These are phyloP conservation scores for Stenoptilia bipunctidactyla DNA, from an alignment of 2,888 invertebrate genomes.

Conservation along the genomic window DNA sequence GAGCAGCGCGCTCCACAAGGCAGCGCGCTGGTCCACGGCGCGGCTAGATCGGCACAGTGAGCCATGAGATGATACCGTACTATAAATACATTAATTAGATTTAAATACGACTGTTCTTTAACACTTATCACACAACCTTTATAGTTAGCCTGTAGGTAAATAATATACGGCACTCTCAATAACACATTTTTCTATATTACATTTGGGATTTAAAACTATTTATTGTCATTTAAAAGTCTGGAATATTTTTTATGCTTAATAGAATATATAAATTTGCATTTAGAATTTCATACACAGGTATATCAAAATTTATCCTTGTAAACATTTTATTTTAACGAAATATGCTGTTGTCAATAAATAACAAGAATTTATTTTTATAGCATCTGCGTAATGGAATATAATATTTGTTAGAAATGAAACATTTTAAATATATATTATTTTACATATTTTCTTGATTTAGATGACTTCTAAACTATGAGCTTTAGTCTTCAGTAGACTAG, in stretches of 20 bases:
- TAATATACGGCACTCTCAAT: constrained; percentile 12
- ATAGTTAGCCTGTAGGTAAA: constrained; percentile 25
- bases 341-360: too few species aligned
- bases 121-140: constrained; percentile 48
- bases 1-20: not conserved
- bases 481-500: constrained; percentile 35
- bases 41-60: not conserved
- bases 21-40: not conserved
- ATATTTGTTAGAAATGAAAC: too few species aligned
- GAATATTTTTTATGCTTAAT: constrained; percentile 14
- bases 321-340: constrained; percentile 34
- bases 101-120: constrained; percentile 23
- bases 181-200: constrained; percentile 7
- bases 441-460: constrained; percentile 24
- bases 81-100: not conserved
- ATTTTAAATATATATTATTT: constrained; percentile 15
- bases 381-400: too few species aligned
- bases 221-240: not conserved
- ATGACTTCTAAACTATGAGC: constrained; percentile 22
- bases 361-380: too few species aligned
- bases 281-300: constrained; percentile 16
- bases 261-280: constrained; percentile 25
- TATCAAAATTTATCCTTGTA: constrained; percentile 11
- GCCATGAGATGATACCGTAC: not conserved
- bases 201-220: not conserved